Base-by-base conservation (phyloP, 2,113 vertebrate genomes). In the Vulpes ferrilata region DNA sequence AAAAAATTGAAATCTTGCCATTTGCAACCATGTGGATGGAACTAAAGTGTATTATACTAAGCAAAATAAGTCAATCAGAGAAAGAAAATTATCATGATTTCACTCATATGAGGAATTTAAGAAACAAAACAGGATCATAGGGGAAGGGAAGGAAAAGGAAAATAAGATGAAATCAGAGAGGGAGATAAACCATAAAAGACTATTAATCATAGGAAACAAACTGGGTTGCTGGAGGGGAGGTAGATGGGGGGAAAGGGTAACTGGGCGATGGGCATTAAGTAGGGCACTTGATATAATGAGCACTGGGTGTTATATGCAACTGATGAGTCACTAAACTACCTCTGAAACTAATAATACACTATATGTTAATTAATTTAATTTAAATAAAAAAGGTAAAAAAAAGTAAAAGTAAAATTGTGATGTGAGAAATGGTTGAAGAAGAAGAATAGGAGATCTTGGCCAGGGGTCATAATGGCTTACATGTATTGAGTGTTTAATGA, bases 351-450 rank as follows among this genome's bases (percentile, higher is more conserved):
- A 69, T 69, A 69, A 16, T 69, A 35, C 16, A 35, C 65, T 20
- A n/a, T 20, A 69, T 69, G 32, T 69, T 69, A 69, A 69, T n/a
- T 35, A 69, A 20, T 35, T 69, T 16, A 69, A 69, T 69, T 69
- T 69, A 69, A 69, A 69, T n/a, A 4, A 20, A 69, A 60, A 69
- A 69, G 43, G 43, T 43, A 35, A 3, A 3, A 8, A 67, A 67
- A n/a, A 32, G n/a, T 69, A 69, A 69, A 69, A 94, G 23, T 95
- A 82, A 93, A 95, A 93, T 64, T 89, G 20, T 88, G 35, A 53
- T 85, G 27, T 90, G 74, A 96, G 7, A 96, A 96, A 73, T 74
- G 8, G 55, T 7, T 90, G 27, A 87, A 85, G 60, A 87, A 81
- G 55, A 71, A 4, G 64, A 84, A 83, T 35, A 35, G 55, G 38